phyloP scores from a whole-genome alignment of 2,113 vertebrate genomes.

The Alectura lathami region DNA sequence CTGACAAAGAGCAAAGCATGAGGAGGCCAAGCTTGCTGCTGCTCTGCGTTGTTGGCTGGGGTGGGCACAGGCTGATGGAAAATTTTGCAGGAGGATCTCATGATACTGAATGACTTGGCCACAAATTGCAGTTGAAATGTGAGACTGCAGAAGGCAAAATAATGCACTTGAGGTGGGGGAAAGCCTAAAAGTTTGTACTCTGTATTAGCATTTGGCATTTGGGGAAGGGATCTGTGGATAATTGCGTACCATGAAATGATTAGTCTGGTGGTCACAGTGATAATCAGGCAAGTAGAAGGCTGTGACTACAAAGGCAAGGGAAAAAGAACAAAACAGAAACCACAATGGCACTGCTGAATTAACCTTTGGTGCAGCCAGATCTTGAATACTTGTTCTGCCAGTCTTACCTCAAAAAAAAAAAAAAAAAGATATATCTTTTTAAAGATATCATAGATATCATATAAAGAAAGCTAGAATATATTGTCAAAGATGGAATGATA shows the following conservation, averaged over 20 bases:
- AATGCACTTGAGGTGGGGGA: not conserved
- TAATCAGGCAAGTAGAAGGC: not conserved
- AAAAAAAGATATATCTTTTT: too few relatives aligned
- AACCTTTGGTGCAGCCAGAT: not conserved
- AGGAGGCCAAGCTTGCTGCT: not conserved
- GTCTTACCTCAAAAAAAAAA: not conserved
- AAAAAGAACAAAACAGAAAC: not conserved
- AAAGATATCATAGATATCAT: too few relatives aligned
- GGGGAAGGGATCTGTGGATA: not conserved
- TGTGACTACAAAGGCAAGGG: not conserved
- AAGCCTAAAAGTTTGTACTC: not conserved
- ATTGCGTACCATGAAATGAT: not conserved
- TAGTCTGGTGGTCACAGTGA: not conserved
- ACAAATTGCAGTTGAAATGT: not conserved
- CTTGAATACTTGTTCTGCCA: not conserved
- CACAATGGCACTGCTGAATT: not conserved
- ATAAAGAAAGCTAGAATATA: not conserved
- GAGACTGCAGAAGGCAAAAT: not conserved
- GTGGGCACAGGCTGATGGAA: not conserved
- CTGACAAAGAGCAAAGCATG: not conserved
- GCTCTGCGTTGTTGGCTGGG: not conserved
- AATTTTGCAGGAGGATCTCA: not conserved
- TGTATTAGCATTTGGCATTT: not conserved
- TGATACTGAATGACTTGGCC: not conserved
- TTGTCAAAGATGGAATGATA: not conserved